Base-by-base conservation (phyloP, 2,113 vertebrate species). In the Phylloscopus trochiloides region DNA sequence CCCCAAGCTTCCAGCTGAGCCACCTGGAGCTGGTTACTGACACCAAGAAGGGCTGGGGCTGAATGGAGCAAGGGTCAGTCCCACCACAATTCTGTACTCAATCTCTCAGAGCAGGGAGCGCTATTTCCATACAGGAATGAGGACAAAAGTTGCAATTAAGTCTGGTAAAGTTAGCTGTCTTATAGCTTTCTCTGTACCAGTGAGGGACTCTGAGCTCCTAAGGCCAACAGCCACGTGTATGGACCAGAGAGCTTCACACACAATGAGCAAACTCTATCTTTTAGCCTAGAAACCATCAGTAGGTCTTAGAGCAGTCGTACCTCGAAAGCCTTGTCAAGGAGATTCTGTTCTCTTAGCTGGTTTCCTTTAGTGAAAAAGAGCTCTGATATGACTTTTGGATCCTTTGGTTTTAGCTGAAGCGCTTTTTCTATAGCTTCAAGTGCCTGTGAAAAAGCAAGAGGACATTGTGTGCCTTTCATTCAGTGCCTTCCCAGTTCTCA, bases 331-430 rank as follows among this genome's bases (percentile, higher is more conserved):
- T 97, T 97, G 88, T 99, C 98, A 81, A 99, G 97, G 89, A 97
- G 98, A 95, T 99, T 99, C 95, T 99, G 98, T 95, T 99, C 99
- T 94, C 99, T 97, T 54, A 99, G 97, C 78, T 99, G 99, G 96
- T 99, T 99, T 96, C 99, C 99, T 98, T 99, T 99, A 57, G 99
- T 99, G 95, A 99, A 99, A 88, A 99, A 97, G 32, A 99, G 98
- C 94, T 99, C 99, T 62, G 99, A 99, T 87, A 97, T 96, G 51
- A 99, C 97, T 68, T 98, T 98, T 6, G 98, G 96, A 88, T 99
- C 99, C 96, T 97, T 97, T 97, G 98, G 98, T 94, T 98, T 98
- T 95, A 99, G 98, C 95, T 98, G 98, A 80, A 99, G 97, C n/a
- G 99, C 99, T 86, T 96, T 94, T 80, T 99, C 98, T 96, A 99